Evolutionary conservation across 2,797 vertebrate species (phyloP).

Genomic region (Ceryle rudis): DNA sequence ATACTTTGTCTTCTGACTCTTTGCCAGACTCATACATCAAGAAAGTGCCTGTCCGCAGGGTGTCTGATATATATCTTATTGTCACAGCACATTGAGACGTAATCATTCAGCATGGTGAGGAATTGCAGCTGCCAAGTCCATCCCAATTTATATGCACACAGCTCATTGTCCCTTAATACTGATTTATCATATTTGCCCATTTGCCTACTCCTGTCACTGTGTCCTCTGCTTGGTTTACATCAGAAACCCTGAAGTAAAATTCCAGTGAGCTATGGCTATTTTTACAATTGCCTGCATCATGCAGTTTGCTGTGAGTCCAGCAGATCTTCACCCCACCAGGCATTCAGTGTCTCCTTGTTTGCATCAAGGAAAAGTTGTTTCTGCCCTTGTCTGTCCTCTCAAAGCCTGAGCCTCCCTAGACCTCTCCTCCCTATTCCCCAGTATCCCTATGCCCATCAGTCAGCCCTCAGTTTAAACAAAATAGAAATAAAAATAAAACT

Average conservation of each 20-base stretch:
- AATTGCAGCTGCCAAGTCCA: not conserved
- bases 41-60: not conserved
- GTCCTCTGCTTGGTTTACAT: not conserved
- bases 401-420: not conserved
- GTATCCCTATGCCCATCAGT: not conserved
- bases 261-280: not conserved
- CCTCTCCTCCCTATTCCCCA: not conserved
- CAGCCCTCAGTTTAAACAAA: not conserved
- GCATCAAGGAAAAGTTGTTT: not conserved
- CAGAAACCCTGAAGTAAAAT: not conserved
- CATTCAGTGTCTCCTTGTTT: not conserved
- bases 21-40: not conserved
- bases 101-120: not conserved
- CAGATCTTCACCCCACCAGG: not conserved
- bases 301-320: not conserved
- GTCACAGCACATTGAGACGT: not conserved
- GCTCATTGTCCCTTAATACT: not conserved
- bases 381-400: not conserved
- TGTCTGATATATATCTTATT: not conserved
- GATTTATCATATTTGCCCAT: not conserved
- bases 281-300: not conserved
- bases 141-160: not conserved
- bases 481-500: not conserved
- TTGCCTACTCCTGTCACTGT: not conserved
- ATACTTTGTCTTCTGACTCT: not conserved